Conservation (phyloP, 2,797 vertebrate genomes). For the Erpetoichthys calabaricus region DNA sequence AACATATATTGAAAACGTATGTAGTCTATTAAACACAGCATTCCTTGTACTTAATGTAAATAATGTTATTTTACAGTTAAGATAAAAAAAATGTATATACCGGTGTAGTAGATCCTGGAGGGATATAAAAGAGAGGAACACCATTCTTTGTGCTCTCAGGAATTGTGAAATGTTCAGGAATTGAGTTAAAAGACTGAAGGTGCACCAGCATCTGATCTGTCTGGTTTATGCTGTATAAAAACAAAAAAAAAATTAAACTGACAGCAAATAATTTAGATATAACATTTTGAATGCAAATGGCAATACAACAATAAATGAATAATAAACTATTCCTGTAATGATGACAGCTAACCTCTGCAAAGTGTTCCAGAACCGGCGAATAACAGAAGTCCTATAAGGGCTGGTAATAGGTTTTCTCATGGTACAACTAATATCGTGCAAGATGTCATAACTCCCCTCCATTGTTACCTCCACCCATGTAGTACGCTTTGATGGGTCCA, state of each 20-base stretch:
- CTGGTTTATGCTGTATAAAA: constrained; percentile 76
- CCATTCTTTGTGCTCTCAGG: constrained; percentile 96
- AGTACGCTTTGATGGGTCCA: constrained; percentile 64
- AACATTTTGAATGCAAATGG: background rate
- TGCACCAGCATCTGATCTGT: constrained; percentile 97
- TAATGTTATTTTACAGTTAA: no score
- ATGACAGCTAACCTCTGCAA: constrained; percentile 67
- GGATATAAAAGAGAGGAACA: constrained; percentile 93
- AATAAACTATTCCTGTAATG: background rate
- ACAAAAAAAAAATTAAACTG: background rate
- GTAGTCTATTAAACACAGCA: no score
- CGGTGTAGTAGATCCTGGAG: constrained; percentile 86
- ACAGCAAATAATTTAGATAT: no score
- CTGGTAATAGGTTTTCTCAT: constrained; percentile 93
- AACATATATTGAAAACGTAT: no score
- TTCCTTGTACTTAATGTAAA: no score
- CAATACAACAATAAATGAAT: background rate
- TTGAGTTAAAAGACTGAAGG: constrained; percentile 86
- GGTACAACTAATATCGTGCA: constrained; percentile 95
- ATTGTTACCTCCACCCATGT: constrained; percentile 92
- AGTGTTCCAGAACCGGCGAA: constrained; percentile 95
- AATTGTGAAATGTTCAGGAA: constrained; percentile 90
- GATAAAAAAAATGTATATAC: constrained; percentile 30
- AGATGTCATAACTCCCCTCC: constrained; percentile 95
- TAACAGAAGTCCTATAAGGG: constrained; percentile 85